Evolutionary conservation across 1,140 invertebrate species (phyloP).

Genomic region (Apis cerana): DNA sequence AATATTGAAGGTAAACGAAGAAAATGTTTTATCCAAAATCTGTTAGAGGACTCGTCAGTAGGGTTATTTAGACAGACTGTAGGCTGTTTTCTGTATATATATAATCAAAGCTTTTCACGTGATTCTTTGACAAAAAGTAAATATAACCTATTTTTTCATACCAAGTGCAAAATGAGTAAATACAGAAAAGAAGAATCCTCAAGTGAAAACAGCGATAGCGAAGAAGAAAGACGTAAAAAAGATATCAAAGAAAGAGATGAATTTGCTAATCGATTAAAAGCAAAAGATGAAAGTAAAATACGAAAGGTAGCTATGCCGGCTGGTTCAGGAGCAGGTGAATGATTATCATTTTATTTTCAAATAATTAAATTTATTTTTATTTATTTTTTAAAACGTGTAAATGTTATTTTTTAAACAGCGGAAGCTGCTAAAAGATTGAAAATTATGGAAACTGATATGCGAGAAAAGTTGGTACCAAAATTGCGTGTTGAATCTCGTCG

Average conservation of each 20-base stretch:
- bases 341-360: neutral
- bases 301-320: conserved; percentile 88
- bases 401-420: conserved; percentile 38
- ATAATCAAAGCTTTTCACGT: neutral
- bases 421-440: conserved; percentile 96
- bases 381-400: no score
- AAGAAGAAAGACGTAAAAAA: conserved; percentile 85
- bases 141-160: conserved; percentile 22
- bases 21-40: no score
- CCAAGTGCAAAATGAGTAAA: conserved; percentile 75
- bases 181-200: conserved; percentile 81
- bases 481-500: conserved; percentile 94
- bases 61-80: no score
- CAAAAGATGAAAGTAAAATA: conserved; percentile 94
- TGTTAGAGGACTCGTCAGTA: no score
- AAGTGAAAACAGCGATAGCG: conserved; percentile 83
- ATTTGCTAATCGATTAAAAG: conserved; percentile 93
- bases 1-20: no score
- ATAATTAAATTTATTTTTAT: neutral
- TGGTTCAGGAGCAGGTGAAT: conserved; percentile 77
- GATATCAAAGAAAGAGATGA: conserved; percentile 97
- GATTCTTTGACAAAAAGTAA: neutral
- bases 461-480: conserved; percentile 93
- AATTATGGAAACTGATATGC: conserved; percentile 89
- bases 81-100: no score